These are phyloP conservation scores for Austrofundulus limnaeus DNA, from an alignment of 2,113 vertebrate species.

Conservation along the genomic window DNA sequence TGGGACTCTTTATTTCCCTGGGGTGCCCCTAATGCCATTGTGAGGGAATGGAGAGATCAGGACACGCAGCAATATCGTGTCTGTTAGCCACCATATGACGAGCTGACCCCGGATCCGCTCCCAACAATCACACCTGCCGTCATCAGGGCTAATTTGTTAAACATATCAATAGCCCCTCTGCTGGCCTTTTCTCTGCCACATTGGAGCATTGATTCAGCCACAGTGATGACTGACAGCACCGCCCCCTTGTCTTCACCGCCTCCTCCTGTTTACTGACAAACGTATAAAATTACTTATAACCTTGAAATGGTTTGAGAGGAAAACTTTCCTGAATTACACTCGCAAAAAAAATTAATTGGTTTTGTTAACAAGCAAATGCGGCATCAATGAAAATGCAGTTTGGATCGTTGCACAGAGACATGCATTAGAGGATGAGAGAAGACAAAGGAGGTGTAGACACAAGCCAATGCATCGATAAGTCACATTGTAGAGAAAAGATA, in stretches of 20 bases:
- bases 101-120: constrained; percentile 71
- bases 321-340: constrained; percentile 16
- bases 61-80: constrained; percentile 81
- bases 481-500: constrained; percentile 59
- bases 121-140: constrained; percentile 80
- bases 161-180: constrained; percentile 80
- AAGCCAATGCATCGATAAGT: constrained; percentile 62
- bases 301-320: constrained; percentile 10
- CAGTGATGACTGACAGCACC: constrained; percentile 56
- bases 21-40: constrained; percentile 81
- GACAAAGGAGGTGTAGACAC: constrained; percentile 61
- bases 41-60: constrained; percentile 84
- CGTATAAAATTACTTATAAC: constrained; percentile 23
- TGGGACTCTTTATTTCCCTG: constrained; percentile 83
- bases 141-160: constrained; percentile 83
- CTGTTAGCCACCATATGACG: constrained; percentile 83
- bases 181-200: constrained; percentile 58
- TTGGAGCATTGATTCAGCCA: constrained; percentile 63
- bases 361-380: neutral
- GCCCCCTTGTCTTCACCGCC: constrained; percentile 21
- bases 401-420: constrained; percentile 38
- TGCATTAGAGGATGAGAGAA: constrained; percentile 46
- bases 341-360: constrained; percentile 7
- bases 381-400: constrained; percentile 30
- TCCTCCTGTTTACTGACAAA: constrained; percentile 21